Conservation (phyloP, 1,140 invertebrate genomes). For the Aricia agestis region DNA sequence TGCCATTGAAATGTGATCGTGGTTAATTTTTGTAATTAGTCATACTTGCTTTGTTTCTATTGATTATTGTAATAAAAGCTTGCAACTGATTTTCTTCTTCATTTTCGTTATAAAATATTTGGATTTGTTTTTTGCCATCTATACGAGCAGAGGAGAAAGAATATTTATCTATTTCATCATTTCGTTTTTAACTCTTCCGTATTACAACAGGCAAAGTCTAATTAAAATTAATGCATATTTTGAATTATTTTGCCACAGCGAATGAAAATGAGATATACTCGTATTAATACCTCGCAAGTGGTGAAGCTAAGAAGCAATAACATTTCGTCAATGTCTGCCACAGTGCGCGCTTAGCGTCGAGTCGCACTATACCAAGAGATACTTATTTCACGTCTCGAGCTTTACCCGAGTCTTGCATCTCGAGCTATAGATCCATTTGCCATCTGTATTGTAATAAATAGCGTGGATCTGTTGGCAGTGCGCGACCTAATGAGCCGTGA, state of each 20-base stretch:
- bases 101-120: too few species aligned
- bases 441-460: constrained; percentile 73
- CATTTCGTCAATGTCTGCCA: constrained; percentile 65
- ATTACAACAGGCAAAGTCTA: too few species aligned
- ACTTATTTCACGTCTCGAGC: constrained; percentile 51
- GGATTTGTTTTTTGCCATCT: too few species aligned
- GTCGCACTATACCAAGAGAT: constrained; percentile 42
- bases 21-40: constrained; percentile 1
- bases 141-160: too few species aligned
- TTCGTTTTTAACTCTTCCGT: too few species aligned
- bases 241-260: too few species aligned
- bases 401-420: constrained; percentile 47
- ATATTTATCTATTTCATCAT: too few species aligned
- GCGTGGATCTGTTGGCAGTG: constrained; percentile 62
- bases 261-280: constrained; percentile 9
- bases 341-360: constrained; percentile 57
- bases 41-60: background rate
- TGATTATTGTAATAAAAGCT: background rate
- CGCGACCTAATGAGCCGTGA: constrained; percentile 74
- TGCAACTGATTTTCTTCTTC: background rate
- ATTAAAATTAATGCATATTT: too few species aligned
- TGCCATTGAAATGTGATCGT: constrained; percentile 1
- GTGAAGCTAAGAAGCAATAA: constrained; percentile 63
- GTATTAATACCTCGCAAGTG: constrained; percentile 61
- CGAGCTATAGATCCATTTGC: constrained; percentile 59